These are phyloP conservation scores for Magallana angulata DNA, from an alignment of 1,140 invertebrate species.

Conservation along the genomic window DNA sequence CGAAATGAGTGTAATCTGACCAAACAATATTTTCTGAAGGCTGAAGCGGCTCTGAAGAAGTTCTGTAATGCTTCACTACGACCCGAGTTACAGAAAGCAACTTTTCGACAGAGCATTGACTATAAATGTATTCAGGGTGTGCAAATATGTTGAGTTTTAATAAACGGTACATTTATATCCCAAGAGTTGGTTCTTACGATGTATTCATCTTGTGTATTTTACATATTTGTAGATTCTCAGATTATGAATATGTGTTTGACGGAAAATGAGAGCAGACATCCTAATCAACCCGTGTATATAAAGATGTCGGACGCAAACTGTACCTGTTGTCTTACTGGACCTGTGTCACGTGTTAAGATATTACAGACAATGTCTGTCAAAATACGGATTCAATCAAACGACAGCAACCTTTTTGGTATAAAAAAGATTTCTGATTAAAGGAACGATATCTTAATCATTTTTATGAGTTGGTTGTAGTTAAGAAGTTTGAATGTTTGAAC, in stretches of 20 bases:
- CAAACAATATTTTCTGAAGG: neutral
- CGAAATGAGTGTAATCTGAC: neutral
- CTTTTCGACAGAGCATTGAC: slow-evolving; percentile 5
- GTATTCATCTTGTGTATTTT: no score
- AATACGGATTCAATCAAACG: neutral
- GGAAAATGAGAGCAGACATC: neutral
- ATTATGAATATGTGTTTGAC: neutral
- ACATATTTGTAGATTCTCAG: neutral
- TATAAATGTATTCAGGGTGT: slow-evolving; percentile 12
- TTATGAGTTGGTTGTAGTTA: no score
- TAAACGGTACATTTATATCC: no score
- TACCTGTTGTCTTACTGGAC: neutral
- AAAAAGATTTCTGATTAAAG: no score
- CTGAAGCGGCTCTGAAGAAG: neutral
- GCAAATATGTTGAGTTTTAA: neutral
- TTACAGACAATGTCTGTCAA: neutral
- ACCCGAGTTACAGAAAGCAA: neutral
- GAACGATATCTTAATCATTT: no score
- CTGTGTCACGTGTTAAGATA: neutral
- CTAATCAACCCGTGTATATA: neutral
- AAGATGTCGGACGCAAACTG: neutral
- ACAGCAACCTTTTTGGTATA: neutral
- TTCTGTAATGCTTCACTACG: neutral
- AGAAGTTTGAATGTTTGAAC: no score
- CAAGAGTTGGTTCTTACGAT: no score